These are phyloP conservation scores for Carcina quercana DNA, from an alignment of 2,888 invertebrate species.

Conservation along the genomic window DNA sequence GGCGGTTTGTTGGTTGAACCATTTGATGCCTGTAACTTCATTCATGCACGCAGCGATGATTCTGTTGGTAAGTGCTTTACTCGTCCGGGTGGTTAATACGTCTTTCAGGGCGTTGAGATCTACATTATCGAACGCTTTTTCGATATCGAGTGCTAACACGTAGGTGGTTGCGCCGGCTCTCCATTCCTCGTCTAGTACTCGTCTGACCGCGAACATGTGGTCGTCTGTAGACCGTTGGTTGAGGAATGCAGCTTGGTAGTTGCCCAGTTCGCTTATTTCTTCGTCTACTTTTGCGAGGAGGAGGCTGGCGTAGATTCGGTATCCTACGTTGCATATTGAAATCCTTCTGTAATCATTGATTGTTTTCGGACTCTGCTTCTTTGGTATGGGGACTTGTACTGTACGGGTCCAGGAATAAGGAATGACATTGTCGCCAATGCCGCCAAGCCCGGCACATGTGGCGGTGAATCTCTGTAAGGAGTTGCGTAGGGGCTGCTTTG, in stretches of 20 bases:
- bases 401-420: not conserved
- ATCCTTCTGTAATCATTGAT: not conserved
- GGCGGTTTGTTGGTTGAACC: not conserved
- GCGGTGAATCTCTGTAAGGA: not conserved
- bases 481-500: not conserved
- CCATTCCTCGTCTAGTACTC: not conserved
- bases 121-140: not conserved
- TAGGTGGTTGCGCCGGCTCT: not conserved
- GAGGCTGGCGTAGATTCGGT: not conserved
- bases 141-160: not conserved
- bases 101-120: not conserved
- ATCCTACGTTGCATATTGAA: conserved; percentile 1
- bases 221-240: not conserved
- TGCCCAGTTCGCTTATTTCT: not conserved
- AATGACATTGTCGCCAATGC: not conserved
- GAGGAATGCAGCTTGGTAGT: not conserved
- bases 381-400: not conserved
- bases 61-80: conserved; percentile 1
- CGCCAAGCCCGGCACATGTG: not conserved
- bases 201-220: not conserved
- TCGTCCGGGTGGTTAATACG: not conserved
- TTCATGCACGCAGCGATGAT: conserved; percentile 2
- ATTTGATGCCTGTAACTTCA: conserved; percentile 1
- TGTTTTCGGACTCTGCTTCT: not conserved
- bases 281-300: not conserved